Evolutionary conservation across 2,888 invertebrate genomes (phyloP).

Genomic region (Charanyca ferruginea): DNA sequence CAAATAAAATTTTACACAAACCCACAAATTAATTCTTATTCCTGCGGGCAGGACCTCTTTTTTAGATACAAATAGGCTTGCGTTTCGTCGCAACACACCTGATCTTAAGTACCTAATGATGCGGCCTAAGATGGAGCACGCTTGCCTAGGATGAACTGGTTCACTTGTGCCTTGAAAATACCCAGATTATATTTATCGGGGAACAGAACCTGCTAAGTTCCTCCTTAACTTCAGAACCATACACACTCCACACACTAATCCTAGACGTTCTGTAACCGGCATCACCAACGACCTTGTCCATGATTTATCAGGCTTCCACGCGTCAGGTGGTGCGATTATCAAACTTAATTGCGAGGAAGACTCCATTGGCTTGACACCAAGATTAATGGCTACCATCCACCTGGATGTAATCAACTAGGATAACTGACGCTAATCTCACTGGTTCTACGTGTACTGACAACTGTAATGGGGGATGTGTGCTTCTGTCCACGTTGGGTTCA

Average conservation of each 20-base stretch:
- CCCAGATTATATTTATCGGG: too few species aligned
- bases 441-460: slow-evolving; percentile 25
- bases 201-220: slow-evolving; percentile 35
- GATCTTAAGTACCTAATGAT: too few species aligned
- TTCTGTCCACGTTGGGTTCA: neutral
- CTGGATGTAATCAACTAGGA: slow-evolving; percentile 53
- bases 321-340: slow-evolving; percentile 62
- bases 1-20: too few species aligned
- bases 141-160: too few species aligned
- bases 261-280: slow-evolving; percentile 20
- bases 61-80: too few species aligned
- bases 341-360: slow-evolving; percentile 61
- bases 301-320: slow-evolving; percentile 61
- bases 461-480: slow-evolving; percentile 33
- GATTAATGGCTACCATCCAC: slow-evolving; percentile 52
- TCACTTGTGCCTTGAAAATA: too few species aligned
- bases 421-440: slow-evolving; percentile 51
- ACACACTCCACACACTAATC: slow-evolving; percentile 18
- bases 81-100: too few species aligned
- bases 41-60: slow-evolving; percentile 1
- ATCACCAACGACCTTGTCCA: slow-evolving; percentile 46
- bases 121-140: too few species aligned
- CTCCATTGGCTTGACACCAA: slow-evolving; percentile 46
- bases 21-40: neutral
- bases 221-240: neutral